Evolutionary conservation across 2,113 vertebrate species (phyloP).

Genomic region (Carollia perspicillata): DNA sequence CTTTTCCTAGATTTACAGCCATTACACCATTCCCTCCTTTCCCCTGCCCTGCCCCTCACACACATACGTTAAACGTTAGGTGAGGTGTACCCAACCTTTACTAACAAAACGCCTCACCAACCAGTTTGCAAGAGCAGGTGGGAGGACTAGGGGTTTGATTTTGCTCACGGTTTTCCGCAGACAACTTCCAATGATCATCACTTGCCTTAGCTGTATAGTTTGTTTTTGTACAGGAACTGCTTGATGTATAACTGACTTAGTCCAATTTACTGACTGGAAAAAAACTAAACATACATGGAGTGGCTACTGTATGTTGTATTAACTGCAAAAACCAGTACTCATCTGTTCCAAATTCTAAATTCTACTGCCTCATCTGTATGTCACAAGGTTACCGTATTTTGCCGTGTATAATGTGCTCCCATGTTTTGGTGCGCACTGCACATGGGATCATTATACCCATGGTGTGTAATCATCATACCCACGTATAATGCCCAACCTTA

Average conservation of each 20-base stretch:
- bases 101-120: not conserved
- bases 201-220: slow-evolving; percentile 27
- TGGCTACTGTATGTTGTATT: not conserved
- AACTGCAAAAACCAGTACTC: slow-evolving; percentile 66
- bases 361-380: slow-evolving; percentile 51
- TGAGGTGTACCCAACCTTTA: not conserved
- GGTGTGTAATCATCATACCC: no score
- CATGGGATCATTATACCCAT: no score
- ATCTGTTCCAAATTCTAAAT: slow-evolving; percentile 54
- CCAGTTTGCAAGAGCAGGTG: not conserved
- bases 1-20: not conserved
- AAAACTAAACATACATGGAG: not conserved
- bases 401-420: no score
- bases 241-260: not conserved
- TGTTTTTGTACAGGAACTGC: not conserved
- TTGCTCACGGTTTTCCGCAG: not conserved
- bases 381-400: slow-evolving; percentile 17
- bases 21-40: not conserved
- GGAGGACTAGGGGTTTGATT: not conserved
- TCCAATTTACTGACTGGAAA: not conserved
- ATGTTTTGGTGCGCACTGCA: no score
- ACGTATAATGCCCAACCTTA: no score
- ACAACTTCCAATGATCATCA: not conserved
- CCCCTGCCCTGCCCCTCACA: not conserved
- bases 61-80: not conserved